Evolutionary conservation across 1,140 invertebrate species (phyloP), one percentile per base, ranked within the genome.

Genomic region (Papilio helenus): DNA sequence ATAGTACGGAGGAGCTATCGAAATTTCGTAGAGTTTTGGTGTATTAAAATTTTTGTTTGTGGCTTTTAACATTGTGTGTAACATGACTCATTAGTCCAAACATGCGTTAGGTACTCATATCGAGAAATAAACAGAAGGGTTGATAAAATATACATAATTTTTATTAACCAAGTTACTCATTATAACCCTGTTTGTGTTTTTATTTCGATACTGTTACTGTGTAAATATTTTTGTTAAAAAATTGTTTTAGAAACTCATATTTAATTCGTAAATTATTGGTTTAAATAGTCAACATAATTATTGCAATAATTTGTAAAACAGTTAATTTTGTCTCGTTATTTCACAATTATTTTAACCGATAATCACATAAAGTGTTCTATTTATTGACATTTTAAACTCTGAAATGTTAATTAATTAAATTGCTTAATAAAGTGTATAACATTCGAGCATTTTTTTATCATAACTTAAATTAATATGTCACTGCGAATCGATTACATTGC

Each of bases 381-480:
- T 68, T 68, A 68, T 68, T 68, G 61, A 68, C 26, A 29, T 34
- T 68, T 68, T 16, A 68, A 68, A 68, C 14, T 68, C 61, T 4
- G 26, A 16, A 68, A 29, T 0, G 61, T 68, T 68, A 68, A 68
- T 68, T 68, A 68, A 29, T 29, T 68, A 34, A 68, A 68, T 68
- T 68, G 26, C 61, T 68, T 68, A 16, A 68, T 68, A 68, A 34
- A 68, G 23, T 4, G 58, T 65, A 16, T 29, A 29, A 16, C 12
- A 18, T 68, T 18, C 14, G 23, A 68, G 26, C 34, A 68, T 29
- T n/a, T n/a, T n/a, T n/a, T n/a, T 26, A 16, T 29, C 23, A 68
- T 29, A 68, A 68, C 29, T 68, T 68, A 68, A 68, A 68, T 68
- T 68, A n/a, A 68, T 34, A 68, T 68, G 61, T 68, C 61, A 68